Conservation (phyloP, 2,113 vertebrate genomes). For the Oxyura jamaicensis region DNA sequence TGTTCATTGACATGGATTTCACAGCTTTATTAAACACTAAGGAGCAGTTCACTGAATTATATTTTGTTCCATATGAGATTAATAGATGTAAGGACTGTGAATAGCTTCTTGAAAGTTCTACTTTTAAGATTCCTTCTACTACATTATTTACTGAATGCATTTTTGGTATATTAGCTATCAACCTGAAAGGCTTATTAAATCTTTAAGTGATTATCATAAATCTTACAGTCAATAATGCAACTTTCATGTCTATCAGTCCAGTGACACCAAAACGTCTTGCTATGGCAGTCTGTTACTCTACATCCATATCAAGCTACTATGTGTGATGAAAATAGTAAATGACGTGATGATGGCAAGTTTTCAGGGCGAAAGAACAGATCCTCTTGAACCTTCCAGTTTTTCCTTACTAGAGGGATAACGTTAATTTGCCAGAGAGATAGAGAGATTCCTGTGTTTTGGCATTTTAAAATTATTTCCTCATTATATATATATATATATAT, state of each 20-base stretch:
- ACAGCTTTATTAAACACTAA: not conserved
- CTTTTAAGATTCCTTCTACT: not conserved
- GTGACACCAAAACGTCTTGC: not conserved
- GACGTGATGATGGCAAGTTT: not conserved
- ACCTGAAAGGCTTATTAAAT: not conserved
- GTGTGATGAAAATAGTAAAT: not conserved
- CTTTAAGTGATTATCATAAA: not conserved
- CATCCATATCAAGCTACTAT: not conserved
- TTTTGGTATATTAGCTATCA: not conserved
- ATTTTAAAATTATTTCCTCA: not conserved
- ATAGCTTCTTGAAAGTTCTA: not conserved
- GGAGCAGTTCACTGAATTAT: not conserved
- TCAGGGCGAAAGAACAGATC: not conserved
- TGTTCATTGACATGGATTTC: not conserved
- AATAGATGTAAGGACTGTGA: not conserved
- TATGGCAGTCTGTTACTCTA: not conserved
- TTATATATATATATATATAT: not conserved
- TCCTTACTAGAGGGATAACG: not conserved
- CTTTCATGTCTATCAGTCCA: not conserved
- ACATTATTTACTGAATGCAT: not conserved
- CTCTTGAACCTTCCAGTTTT: not conserved
- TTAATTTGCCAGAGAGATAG: not conserved
- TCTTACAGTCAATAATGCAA: not conserved
- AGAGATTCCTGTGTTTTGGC: not conserved
- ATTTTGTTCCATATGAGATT: accelerated